These are phyloP conservation scores for Andrena hattorfiana DNA, from an alignment of 2,888 invertebrate genomes.

Conservation along the genomic window DNA sequence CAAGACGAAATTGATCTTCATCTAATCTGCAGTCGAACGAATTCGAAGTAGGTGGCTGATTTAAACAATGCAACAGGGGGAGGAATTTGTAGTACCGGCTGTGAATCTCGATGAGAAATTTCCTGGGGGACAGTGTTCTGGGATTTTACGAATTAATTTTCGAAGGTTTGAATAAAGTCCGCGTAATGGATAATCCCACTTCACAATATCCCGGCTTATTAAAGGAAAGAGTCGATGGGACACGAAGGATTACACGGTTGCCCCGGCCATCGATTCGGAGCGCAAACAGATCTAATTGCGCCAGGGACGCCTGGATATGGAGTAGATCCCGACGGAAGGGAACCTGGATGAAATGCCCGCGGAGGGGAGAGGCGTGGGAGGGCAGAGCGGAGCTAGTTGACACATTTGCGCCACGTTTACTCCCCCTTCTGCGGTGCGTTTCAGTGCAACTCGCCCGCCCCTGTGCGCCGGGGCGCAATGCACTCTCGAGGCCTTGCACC, in stretches of 20 bases:
- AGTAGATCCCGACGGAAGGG: conserved; percentile 27
- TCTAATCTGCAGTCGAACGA: not conserved
- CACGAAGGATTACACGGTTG: not conserved
- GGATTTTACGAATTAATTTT: not conserved
- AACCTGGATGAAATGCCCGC: conserved; percentile 25
- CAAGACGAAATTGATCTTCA: conserved; percentile 16
- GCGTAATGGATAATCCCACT: too few relatives aligned
- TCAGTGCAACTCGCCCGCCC: conserved; percentile 44
- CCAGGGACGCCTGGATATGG: conserved; percentile 11
- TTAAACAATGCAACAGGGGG: conserved; percentile 12
- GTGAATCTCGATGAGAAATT: too few relatives aligned
- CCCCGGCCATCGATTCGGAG: not conserved
- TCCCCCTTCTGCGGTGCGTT: conserved; percentile 44
- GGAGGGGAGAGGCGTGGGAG: conserved; percentile 3
- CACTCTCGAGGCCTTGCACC: conserved; percentile 62
- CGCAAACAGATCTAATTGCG: conserved; percentile 21
- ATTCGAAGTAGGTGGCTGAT: not conserved
- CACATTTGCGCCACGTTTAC: conserved; percentile 63
- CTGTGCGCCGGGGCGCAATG: conserved; percentile 64
- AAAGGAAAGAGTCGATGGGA: not conserved
- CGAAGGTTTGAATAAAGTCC: not conserved
- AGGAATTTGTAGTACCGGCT: too few relatives aligned
- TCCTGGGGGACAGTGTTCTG: not conserved
- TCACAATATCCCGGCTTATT: not conserved
- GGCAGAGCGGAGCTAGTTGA: conserved; percentile 50